Percentiles rank a stretch among this genome's conserved stretches.
Conservation (phyloP, 2,113 vertebrate genomes). For the Mormyrus lacerda region DNA sequence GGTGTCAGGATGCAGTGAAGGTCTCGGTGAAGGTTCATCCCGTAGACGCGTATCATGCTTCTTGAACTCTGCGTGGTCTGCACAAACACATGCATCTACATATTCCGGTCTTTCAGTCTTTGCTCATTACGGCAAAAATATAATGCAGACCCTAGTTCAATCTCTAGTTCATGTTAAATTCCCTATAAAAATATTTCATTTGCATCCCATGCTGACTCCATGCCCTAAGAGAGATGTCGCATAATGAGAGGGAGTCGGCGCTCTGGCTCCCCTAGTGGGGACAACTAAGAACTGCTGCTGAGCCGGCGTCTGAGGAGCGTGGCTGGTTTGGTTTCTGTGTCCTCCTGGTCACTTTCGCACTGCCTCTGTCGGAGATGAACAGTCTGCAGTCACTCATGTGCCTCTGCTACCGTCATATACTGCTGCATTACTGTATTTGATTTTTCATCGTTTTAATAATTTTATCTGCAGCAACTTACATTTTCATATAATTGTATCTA, state of each 20-base stretch:
- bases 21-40: background rate
- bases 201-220: background rate
- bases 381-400: background rate
- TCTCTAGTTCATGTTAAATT: background rate
- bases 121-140: background rate
- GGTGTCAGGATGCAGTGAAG: background rate
- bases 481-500: background rate
- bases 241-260: background rate
- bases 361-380: conserved; percentile 47
- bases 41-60: background rate
- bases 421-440: background rate
- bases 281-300: conserved; percentile 60
- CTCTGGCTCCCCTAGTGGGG: conserved; percentile 4
- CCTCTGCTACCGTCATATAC: background rate
- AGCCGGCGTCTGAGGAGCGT: conserved; percentile 53
- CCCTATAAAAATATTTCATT: background rate
- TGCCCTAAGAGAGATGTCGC: background rate
- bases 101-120: background rate
- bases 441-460: background rate
- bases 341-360: conserved; percentile 64
- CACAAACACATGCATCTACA: background rate
- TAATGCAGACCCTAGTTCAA: background rate
- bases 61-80: background rate
- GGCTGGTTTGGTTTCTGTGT: conserved; percentile 43
- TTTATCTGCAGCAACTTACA: background rate